These are phyloP conservation scores for Microtus montanus DNA, from an alignment of 2,113 vertebrate genomes.

Conservation along the genomic window DNA sequence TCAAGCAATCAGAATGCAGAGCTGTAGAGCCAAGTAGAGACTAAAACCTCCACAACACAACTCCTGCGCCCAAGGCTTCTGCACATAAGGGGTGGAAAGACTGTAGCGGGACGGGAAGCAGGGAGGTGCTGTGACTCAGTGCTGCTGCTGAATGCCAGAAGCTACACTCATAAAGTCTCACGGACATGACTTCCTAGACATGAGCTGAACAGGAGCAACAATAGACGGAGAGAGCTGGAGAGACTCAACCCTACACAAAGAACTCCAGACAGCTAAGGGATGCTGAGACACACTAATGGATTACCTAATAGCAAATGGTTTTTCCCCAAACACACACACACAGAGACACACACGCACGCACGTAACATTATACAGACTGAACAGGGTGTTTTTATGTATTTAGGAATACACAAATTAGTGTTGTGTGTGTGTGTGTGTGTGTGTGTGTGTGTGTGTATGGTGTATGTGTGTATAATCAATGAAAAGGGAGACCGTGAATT, in stretches of 20 bases:
- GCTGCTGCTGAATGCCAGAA: no score
- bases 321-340: background rate
- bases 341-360: no score
- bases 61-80: background rate
- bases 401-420: background rate
- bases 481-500: background rate
- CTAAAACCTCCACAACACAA: background rate
- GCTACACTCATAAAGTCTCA: background rate
- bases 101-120: no score
- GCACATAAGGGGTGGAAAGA: background rate
- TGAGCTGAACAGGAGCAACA: background rate
- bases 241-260: background rate
- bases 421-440: background rate
- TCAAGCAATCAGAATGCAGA: background rate
- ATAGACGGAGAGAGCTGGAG: background rate
- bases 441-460: background rate
- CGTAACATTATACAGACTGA: background rate
- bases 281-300: background rate
- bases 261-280: background rate
- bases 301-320: background rate
- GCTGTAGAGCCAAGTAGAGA: background rate
- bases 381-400: background rate
- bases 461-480: background rate
- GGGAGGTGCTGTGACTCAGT: background rate
- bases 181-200: background rate